Percentiles rank a stretch among this genome's conserved stretches.
Conservation (phyloP, 2,797 vertebrate species). For the Falco novaeseelandiae region DNA sequence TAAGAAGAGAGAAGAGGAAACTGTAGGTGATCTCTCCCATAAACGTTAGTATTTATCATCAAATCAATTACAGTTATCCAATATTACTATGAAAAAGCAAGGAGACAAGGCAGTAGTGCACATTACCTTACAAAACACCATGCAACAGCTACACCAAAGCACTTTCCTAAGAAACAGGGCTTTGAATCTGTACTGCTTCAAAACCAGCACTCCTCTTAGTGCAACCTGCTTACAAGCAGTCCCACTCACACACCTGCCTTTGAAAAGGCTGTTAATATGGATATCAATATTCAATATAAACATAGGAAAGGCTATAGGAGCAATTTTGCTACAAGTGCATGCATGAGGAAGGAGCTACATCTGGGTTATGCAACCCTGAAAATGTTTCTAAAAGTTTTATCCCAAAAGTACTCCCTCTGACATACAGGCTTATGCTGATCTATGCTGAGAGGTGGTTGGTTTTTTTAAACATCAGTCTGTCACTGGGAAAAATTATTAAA, state of each 20-base stretch:
- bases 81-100: neutral
- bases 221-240: neutral
- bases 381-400: neutral
- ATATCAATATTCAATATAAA: neutral
- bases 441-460: accelerated
- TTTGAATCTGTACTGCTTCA: conserved; percentile 15
- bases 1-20: neutral
- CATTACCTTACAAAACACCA: neutral
- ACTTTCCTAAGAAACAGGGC: conserved; percentile 22
- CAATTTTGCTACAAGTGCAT: neutral
- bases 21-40: neutral
- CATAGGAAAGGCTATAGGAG: neutral
- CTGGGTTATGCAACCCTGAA: neutral
- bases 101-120: neutral
- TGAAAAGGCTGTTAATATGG: neutral
- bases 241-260: neutral
- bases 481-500: neutral
- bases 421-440: neutral
- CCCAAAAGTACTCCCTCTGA: neutral
- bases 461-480: neutral
- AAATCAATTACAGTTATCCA: neutral
- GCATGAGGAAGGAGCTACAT: neutral
- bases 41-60: neutral
- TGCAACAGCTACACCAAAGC: conserved; percentile 3
- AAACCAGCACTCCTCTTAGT: neutral